Percentiles rank a stretch among this genome's conserved stretches.
These are phyloP conservation scores for Brachyistius frenatus DNA, from an alignment of 2,113 vertebrate species.

Conservation along the genomic window DNA sequence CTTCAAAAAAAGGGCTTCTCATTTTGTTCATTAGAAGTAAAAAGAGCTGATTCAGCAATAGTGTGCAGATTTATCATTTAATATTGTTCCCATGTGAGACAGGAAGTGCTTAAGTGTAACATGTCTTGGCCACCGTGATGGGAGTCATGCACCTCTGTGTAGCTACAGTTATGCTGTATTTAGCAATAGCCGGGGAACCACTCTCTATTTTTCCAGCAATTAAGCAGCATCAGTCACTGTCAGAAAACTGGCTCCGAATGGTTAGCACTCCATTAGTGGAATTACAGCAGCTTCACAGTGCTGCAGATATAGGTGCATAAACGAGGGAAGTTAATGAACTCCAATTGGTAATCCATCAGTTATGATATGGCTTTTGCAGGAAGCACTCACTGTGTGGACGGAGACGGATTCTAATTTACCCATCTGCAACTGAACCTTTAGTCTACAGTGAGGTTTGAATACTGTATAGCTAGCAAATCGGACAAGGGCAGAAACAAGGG, in stretches of 20 bases:
- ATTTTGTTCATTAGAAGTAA: conserved; percentile 21
- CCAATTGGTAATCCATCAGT: conserved; percentile 52
- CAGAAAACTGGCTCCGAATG: conserved; percentile 64
- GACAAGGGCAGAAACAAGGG: conserved; percentile 1
- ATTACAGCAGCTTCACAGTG: conserved; percentile 72
- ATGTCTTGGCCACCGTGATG: conserved; percentile 28
- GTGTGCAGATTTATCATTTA: conserved; percentile 13
- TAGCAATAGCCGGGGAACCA: conserved; percentile 36
- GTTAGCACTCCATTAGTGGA: conserved; percentile 77
- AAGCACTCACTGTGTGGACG: conserved; percentile 18
- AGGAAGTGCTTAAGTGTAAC: conserved; percentile 30
- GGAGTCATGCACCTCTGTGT: conserved; percentile 16
- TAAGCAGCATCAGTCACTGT: conserved; percentile 72
- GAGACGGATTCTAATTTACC: not conserved
- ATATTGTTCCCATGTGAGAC: conserved; percentile 35
- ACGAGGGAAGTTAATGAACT: conserved; percentile 50
- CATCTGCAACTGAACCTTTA: not conserved
- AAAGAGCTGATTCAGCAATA: conserved; percentile 49
- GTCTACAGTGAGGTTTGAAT: conserved; percentile 1
- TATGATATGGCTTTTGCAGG: conserved; percentile 28
- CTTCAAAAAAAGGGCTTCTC: conserved; percentile 32
- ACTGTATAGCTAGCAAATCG: conserved; percentile 2
- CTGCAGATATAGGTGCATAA: conserved; percentile 44
- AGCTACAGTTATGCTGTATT: conserved; percentile 47
- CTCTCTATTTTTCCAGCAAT: conserved; percentile 52